These are phyloP conservation scores for Orthonyx spaldingii DNA, from an alignment of 2,113 vertebrate genomes.

Conservation along the genomic window DNA sequence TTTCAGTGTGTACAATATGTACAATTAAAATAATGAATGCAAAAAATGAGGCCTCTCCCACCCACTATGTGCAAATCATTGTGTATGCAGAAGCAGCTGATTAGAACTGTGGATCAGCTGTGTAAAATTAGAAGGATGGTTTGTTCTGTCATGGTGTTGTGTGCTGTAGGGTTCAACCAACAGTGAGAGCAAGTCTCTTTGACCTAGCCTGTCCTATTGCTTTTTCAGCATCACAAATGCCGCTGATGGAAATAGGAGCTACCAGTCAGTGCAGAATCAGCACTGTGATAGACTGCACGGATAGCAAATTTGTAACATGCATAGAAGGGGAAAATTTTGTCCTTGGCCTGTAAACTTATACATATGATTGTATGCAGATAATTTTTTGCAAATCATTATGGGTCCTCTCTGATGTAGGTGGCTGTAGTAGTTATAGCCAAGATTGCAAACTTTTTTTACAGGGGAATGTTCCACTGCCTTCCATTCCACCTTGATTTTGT, in stretches of 20 bases:
- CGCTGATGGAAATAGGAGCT: background rate
- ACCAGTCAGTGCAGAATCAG: background rate
- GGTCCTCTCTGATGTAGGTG: background rate
- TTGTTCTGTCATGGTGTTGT: background rate
- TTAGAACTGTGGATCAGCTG: background rate
- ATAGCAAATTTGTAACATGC: background rate
- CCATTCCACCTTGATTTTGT: background rate
- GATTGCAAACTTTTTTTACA: background rate
- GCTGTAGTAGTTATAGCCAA: background rate
- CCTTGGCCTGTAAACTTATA: background rate
- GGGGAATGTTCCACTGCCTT: background rate
- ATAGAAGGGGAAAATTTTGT: background rate
- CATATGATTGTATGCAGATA: background rate
- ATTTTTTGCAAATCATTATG: background rate
- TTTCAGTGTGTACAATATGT: background rate
- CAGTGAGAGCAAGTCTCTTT: background rate
- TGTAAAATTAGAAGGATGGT: background rate
- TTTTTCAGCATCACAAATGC: background rate
- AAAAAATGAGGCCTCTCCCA: background rate
- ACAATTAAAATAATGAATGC: background rate
- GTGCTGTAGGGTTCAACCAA: background rate
- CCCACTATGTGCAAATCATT: background rate
- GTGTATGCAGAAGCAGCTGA: background rate
- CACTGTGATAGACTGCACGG: background rate
- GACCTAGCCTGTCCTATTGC: background rate